A percentile compares a stretch with the other conserved stretches of the same genome.
Conservation (phyloP, 2,888 invertebrate genomes). For the Pyrocoelia pectoralis region DNA sequence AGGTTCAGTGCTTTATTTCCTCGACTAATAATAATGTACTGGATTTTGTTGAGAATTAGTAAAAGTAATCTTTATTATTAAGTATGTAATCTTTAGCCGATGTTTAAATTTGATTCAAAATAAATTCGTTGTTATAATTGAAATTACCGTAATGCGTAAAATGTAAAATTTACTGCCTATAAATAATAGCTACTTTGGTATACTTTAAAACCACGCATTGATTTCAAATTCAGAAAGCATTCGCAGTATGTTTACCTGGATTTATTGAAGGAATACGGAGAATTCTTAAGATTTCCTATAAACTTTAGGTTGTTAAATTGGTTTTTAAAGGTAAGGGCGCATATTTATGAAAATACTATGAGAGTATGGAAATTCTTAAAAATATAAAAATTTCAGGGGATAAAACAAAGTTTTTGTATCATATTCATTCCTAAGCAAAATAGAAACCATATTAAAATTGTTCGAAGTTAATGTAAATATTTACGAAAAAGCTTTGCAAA, state of each 20-base stretch:
- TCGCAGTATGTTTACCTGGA: conserved; percentile 30
- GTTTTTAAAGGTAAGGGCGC: conserved; percentile 15
- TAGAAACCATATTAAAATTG: too few species aligned
- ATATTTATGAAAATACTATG: conserved; percentile 6
- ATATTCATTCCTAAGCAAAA: too few species aligned
- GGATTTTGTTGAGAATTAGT: too few species aligned
- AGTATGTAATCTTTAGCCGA: too few species aligned
- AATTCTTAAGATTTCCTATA: conserved; percentile 23
- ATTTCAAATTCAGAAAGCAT: conserved; percentile 32
- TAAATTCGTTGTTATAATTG: background rate
- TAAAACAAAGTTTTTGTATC: background rate
- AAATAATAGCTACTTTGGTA: background rate
- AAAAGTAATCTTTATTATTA: too few species aligned
- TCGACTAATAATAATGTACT: too few species aligned
- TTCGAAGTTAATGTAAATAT: too few species aligned
- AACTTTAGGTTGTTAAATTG: conserved; percentile 14
- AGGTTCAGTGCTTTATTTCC: too few species aligned
- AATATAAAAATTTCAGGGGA: background rate
- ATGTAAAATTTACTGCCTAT: background rate
- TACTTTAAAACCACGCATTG: conserved; percentile 12
- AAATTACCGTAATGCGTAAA: background rate
- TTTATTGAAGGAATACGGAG: conserved; percentile 25
- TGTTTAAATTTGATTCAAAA: background rate
- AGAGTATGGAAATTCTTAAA: conserved; percentile 3
- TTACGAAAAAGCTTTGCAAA: too few species aligned